Base-by-base conservation (phyloP, 1,140 invertebrate genomes). In the Antheraea mylitta region DNA sequence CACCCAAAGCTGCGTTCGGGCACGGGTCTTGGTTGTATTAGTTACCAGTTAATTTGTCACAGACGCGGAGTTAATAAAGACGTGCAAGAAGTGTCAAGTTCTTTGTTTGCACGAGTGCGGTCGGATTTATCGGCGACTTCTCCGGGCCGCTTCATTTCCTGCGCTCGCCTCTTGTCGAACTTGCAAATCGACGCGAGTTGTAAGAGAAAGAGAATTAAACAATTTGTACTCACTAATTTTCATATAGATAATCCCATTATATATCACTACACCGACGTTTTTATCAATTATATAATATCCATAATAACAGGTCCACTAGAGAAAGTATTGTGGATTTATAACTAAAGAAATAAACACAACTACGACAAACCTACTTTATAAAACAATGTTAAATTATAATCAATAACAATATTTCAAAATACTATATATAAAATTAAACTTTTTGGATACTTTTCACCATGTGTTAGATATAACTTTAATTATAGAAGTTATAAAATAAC, bases 141-240 rank as follows among this genome's bases (percentile, higher is more conserved):
- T 74, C 78, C 86, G 84, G 78, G 80, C 74, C 80, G 79, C 76
- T 89, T 89, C 87, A 89, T 87, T 89, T 89, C 87, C 86, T 83
- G 80, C 71, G 80, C 83, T 79, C 78, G 78, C 78, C 85, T 87
- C 85, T 85, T 87, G 86, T 88, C 86, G 86, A 90, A 88, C 81
- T 86, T 78, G 74, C 16, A 36, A 61, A 13, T 61, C 36, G 18
- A 61, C 19, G 19, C 13, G 19, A 36, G 16, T n/a, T 53, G 13
- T 61, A 36, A 36, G 60, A 61, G 60, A 61, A 61, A 18, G n/a
- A 13, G 18, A 22, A 3, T 6, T 22, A 48, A 67, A 38, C n/a
- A 0, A 22, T 61, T 61, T 61, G 0, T 59, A 9, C 18, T 7
- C 6, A 19, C 59, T 30, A 38, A 18, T 16, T 5, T n/a, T 4